Conservation (phyloP, 2,888 invertebrate species). For the Osedax fenrisi region DNA sequence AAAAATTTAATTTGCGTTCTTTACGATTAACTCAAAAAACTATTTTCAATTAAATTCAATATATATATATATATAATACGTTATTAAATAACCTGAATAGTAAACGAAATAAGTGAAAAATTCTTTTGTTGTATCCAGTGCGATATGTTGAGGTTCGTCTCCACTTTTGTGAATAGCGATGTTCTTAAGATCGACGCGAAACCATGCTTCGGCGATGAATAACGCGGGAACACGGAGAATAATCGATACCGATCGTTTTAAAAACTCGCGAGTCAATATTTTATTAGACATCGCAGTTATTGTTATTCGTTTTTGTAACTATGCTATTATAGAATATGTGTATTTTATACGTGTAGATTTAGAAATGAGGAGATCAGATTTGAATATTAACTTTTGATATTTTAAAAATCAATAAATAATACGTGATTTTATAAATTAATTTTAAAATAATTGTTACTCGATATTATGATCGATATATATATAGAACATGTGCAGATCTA, state of each 20-base stretch:
- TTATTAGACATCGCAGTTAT: conserved; percentile 3
- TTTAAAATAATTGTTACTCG: no score
- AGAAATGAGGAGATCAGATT: no score
- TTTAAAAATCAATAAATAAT: no score
- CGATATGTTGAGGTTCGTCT: conserved; percentile 32
- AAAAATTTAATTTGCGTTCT: no score
- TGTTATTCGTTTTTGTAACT: neutral
- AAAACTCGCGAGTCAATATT: conserved; percentile 6
- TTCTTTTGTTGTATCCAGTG: conserved; percentile 39
- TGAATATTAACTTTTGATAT: no score
- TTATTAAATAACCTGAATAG: conserved; percentile 50
- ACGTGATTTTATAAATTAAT: no score
- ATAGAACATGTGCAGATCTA: no score
- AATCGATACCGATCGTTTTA: conserved; percentile 40
- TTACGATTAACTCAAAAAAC: neutral
- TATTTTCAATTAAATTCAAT: neutral
- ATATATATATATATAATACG: conserved; percentile 31
- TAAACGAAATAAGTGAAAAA: conserved; percentile 45
- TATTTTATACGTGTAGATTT: no score
- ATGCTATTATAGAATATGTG: neutral
- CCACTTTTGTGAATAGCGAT: neutral
- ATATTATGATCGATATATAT: no score
- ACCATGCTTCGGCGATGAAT: conserved; percentile 52
- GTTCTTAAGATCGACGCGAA: conserved; percentile 41
- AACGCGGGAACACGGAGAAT: conserved; percentile 52